Base-by-base conservation (phyloP, 2,797 vertebrate genomes). In the Sylvilagus floridanus region DNA sequence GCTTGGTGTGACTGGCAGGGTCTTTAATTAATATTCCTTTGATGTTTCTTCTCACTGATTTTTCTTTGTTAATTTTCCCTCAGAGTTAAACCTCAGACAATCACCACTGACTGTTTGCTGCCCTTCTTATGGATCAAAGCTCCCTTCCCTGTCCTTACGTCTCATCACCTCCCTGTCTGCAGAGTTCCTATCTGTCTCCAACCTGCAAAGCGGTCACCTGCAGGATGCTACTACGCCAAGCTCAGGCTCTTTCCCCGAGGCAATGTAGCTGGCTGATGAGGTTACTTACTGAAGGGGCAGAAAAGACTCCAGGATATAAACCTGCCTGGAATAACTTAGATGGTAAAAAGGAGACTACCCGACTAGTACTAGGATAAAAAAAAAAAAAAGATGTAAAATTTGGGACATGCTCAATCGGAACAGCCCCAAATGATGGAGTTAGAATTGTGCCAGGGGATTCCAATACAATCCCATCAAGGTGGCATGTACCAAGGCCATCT, bases 251-350 rank as follows among this genome's bases (percentile, higher is more conserved):
- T 54, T 77, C 32, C 11, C 28, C 0, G 0, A 1, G 5, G 11
- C n/a, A 72, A 60, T 28, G 30, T 35, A 12, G 24, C 8, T 60
- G 35, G 42, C 42, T 75, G 52, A 57, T 35, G 66, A 84, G 87
- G 95, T 65, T 65, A 88, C 50, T 83, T 52, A 54, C 47, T 32
- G 71, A 77, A 81, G 69, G 69, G 26, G 9, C 35, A 52, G 52
- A 63, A 95, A 92, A 88, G 75, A 69, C 26, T 87, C 68, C 76
- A 4, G 85, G 50, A 69, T 50, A 60, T 66, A 81, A 35, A 84
- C 37, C 81, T 89, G 17, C 54, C 57, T 54, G 28, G 37, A 75
- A 8, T 22, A 77, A 84, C 10, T 87, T n/a, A 88, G 21, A 66
- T n/a, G 77, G 17, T 19, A 8, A 89, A 75, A 35, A 60, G 42